Evolutionary conservation across 2,797 vertebrate species (phyloP).

Genomic region (Sebastolobus altivelis): DNA sequence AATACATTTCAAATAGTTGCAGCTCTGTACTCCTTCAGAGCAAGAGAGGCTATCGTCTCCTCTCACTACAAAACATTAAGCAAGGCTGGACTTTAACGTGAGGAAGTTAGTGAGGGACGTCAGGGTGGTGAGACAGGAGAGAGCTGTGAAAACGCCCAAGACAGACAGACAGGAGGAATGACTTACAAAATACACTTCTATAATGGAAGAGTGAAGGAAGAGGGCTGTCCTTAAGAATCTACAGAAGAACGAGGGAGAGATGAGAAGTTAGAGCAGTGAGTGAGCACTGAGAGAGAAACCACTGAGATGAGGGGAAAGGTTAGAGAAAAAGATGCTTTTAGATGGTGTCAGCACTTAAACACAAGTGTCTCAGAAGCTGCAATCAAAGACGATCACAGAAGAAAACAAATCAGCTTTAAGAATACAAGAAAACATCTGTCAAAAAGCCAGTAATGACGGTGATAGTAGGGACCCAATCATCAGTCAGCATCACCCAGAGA

Average conservation of each 20-base stretch:
- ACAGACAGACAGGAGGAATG: constrained; percentile 54
- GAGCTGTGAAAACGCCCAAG: constrained; percentile 50
- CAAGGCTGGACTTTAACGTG: constrained; percentile 8
- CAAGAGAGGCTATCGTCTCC: neutral
- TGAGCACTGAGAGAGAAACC: neutral
- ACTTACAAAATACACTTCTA: constrained; percentile 93
- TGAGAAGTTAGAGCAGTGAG: constrained; percentile 50
- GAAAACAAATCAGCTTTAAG: neutral
- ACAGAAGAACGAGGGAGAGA: constrained; percentile 75
- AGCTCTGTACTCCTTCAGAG: neutral
- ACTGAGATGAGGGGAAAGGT: constrained; percentile 1
- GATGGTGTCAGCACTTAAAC: neutral
- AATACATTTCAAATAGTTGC: neutral
- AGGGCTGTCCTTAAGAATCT: constrained; percentile 93
- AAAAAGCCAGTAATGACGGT: constrained; percentile 20
- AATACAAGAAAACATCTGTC: neutral
- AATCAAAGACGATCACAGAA: neutral
- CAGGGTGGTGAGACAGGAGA: constrained; percentile 24
- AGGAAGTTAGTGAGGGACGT: constrained; percentile 29
- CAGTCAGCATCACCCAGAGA: neutral
- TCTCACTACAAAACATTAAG: neutral
- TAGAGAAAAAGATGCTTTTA: neutral
- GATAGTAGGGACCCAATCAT: neutral
- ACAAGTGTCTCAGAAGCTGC: neutral
- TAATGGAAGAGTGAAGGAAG: constrained; percentile 85